Conservation (phyloP, 2,888 invertebrate species). For the Salticus scenicus region DNA sequence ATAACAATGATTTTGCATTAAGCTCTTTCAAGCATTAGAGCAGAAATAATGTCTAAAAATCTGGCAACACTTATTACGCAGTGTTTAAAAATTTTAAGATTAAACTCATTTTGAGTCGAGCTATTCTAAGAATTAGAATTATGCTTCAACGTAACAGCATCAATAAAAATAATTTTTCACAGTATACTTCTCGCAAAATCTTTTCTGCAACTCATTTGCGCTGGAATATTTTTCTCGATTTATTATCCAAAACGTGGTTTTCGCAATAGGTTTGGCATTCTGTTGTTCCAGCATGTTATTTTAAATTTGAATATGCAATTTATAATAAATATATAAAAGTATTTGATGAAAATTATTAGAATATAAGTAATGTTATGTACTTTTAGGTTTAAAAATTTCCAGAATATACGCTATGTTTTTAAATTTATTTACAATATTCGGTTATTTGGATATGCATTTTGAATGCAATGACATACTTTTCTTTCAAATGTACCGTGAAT, state of each 20-base stretch:
- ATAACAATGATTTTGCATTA: neutral
- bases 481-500: no score
- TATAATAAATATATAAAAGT: no score
- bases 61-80: neutral
- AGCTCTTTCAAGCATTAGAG: neutral
- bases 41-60: neutral
- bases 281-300: no score
- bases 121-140: neutral
- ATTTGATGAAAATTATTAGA: no score
- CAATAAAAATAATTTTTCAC: neutral
- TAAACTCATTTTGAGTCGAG: neutral
- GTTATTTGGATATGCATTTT: no score
- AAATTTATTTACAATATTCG: no score
- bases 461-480: no score
- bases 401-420: no score
- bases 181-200: neutral
- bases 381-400: no score
- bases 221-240: neutral
- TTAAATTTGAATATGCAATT: no score
- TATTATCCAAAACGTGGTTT: neutral
- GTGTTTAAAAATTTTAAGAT: neutral
- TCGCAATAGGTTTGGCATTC: neutral
- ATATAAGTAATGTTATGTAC: no score
- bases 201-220: neutral
- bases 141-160: neutral